Percentiles rank a stretch among this genome's conserved stretches.
Conservation (phyloP, 2,888 invertebrate genomes). For the Eupithecia insigniata region DNA sequence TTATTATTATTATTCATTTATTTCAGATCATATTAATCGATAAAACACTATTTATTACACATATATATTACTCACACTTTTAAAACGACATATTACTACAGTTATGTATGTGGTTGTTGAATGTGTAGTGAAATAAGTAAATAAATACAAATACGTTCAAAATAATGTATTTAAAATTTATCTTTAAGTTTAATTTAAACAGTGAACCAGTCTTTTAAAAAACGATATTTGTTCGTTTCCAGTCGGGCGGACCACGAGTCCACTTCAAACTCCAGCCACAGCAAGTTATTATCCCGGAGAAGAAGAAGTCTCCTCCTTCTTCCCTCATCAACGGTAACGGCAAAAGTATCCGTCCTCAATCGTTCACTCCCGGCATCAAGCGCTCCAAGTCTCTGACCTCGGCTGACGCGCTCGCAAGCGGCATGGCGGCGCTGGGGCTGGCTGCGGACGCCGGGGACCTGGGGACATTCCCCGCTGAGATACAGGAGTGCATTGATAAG, state of each 20-base stretch:
- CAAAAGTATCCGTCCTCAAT: constrained; percentile 74
- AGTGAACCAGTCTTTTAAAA: too few relatives aligned
- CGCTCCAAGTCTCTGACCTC: constrained; percentile 93
- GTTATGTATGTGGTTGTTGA: too few relatives aligned
- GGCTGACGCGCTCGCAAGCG: constrained; percentile 88
- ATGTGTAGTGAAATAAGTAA: too few relatives aligned
- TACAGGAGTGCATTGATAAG: constrained; percentile 89
- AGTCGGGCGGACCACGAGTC: constrained; percentile 81
- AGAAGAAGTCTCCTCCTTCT: constrained; percentile 77
- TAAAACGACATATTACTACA: too few relatives aligned
- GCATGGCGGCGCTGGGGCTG: constrained; percentile 87
- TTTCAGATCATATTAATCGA: too few relatives aligned
- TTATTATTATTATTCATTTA: too few relatives aligned
- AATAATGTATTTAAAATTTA: too few relatives aligned
- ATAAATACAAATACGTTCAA: too few relatives aligned
- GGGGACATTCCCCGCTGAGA: constrained; percentile 89
- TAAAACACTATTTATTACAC: too few relatives aligned
- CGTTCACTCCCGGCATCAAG: constrained; percentile 85
- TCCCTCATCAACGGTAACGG: constrained; percentile 76
- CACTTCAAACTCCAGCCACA: constrained; percentile 84
- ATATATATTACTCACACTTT: too few relatives aligned
- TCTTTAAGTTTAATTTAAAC: too few relatives aligned
- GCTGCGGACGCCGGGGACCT: constrained; percentile 90
- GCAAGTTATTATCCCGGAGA: constrained; percentile 71
- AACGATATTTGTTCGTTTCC: constrained; percentile 45